Evolutionary conservation across 1,140 invertebrate genomes (phyloP).

Genomic region (Drosophila rhopaloa): DNA sequence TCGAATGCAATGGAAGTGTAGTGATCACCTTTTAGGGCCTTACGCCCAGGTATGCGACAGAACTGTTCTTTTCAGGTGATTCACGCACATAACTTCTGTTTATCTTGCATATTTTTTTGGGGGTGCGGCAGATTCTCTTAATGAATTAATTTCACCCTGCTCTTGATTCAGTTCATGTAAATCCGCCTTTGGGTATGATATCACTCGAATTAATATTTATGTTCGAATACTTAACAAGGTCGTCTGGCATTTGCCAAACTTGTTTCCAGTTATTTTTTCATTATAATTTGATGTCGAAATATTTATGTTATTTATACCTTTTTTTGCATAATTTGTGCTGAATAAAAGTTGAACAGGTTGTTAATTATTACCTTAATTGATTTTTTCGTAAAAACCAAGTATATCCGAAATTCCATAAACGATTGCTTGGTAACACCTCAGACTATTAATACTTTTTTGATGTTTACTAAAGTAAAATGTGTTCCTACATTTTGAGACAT

Average conservation of each 20-base stretch:
- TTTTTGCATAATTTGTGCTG: slow-evolving; percentile 26
- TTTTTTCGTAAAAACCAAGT: background rate
- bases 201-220: slow-evolving; percentile 58
- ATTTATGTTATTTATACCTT: slow-evolving; percentile 16
- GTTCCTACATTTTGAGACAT: no score
- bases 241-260: slow-evolving; percentile 49
- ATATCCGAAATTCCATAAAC: background rate
- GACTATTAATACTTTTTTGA: no score
- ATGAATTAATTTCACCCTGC: slow-evolving; percentile 14
- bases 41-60: slow-evolving; percentile 57
- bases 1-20: slow-evolving; percentile 49
- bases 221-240: slow-evolving; percentile 61
- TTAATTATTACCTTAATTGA: slow-evolving; percentile 12
- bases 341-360: slow-evolving; percentile 3
- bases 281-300: slow-evolving; percentile 44
- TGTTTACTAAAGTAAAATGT: no score
- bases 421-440: background rate
- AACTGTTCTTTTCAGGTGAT: slow-evolving; percentile 32
- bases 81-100: slow-evolving; percentile 12
- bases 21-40: slow-evolving; percentile 61
- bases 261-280: slow-evolving; percentile 48
- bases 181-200: slow-evolving; percentile 46
- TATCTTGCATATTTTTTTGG: slow-evolving; percentile 15
- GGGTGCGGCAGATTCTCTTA: slow-evolving; percentile 31
- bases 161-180: slow-evolving; percentile 36